A percentile compares a stretch with the other conserved stretches of the same genome.
phyloP scores from a whole-genome alignment of 2,113 vertebrate species.

The Rhinolophus ferrumequinum region DNA sequence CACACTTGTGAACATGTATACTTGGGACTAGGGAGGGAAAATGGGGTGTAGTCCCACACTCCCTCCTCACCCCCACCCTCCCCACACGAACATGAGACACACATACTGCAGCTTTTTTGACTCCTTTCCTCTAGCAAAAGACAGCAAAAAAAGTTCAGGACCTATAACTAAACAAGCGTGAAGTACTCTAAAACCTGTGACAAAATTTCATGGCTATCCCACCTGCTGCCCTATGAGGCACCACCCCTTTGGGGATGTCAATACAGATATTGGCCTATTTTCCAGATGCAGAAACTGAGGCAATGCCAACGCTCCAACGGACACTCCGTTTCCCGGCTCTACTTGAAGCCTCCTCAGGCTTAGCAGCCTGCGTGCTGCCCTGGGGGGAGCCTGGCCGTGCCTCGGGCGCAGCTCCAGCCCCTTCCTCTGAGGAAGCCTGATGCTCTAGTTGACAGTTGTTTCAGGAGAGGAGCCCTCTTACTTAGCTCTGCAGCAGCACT shows the following conservation, averaged over 20 bases:
- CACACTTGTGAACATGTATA: accelerated
- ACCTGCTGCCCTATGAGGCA: neutral
- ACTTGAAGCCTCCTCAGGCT: accelerated
- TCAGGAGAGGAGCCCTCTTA: neutral
- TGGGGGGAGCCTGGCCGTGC: accelerated
- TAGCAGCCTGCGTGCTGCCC: neutral
- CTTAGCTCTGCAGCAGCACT: neutral
- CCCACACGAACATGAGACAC: neutral
- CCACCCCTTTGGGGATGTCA: neutral
- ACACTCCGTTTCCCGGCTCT: no score
- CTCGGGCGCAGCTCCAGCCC: neutral
- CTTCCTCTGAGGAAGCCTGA: accelerated
- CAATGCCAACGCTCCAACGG: accelerated
- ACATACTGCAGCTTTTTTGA: neutral
- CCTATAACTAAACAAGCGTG: neutral
- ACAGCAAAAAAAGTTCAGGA: neutral
- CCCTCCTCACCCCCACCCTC: neutral
- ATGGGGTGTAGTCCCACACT: no score
- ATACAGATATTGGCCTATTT: neutral
- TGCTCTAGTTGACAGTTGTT: neutral
- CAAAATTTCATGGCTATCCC: neutral
- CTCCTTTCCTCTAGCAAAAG: neutral
- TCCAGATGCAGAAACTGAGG: neutral
- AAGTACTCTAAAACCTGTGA: neutral
- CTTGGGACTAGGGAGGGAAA: neutral